phyloP scores from a whole-genome alignment of 1,140 invertebrate genomes.

The Pseudobourletiella spinata region DNA sequence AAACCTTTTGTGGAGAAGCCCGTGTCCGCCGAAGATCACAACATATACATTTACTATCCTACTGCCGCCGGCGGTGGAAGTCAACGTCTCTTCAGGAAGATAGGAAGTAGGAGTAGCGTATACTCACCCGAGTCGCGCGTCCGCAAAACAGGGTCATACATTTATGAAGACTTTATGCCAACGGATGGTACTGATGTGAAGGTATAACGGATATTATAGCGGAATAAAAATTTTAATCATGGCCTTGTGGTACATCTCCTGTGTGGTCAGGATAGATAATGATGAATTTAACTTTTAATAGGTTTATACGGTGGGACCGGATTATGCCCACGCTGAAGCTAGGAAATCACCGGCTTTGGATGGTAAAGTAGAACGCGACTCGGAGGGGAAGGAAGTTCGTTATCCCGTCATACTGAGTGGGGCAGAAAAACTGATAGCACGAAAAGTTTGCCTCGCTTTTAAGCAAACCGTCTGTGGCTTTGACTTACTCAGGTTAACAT shows the following conservation, averaged over 20 bases:
- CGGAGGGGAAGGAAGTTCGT: constrained; percentile 96
- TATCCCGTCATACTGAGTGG: constrained; percentile 95
- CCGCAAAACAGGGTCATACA: constrained; percentile 84
- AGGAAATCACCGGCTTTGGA: constrained; percentile 95
- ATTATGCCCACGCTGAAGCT: constrained; percentile 89
- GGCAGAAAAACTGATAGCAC: constrained; percentile 96
- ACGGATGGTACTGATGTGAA: constrained; percentile 95
- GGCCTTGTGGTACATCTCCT: too few species aligned
- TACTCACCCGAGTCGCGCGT: constrained; percentile 95
- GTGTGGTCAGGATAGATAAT: too few species aligned
- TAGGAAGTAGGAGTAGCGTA: constrained; percentile 94
- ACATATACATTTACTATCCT: constrained; percentile 99
- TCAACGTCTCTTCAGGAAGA: constrained; percentile 95
- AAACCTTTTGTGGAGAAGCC: constrained; percentile 99
- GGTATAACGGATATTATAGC: too few species aligned
- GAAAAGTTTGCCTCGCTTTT: constrained; percentile 95
- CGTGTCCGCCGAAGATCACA: constrained; percentile 97
- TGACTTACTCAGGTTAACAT: constrained; percentile 73
- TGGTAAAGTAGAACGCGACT: constrained; percentile 96
- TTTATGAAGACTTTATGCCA: constrained; percentile 99
- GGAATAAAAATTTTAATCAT: too few species aligned
- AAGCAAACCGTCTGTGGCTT: constrained; percentile 99
- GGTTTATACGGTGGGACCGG: constrained; percentile 90
- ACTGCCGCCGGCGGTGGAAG: constrained; percentile 95
- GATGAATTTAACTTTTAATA: too few species aligned